A percentile compares a stretch with the other conserved stretches of the same genome.
These are phyloP conservation scores for Caenorhabditis briggsae DNA, from an alignment of 1,140 invertebrate genomes.

Conservation along the genomic window DNA sequence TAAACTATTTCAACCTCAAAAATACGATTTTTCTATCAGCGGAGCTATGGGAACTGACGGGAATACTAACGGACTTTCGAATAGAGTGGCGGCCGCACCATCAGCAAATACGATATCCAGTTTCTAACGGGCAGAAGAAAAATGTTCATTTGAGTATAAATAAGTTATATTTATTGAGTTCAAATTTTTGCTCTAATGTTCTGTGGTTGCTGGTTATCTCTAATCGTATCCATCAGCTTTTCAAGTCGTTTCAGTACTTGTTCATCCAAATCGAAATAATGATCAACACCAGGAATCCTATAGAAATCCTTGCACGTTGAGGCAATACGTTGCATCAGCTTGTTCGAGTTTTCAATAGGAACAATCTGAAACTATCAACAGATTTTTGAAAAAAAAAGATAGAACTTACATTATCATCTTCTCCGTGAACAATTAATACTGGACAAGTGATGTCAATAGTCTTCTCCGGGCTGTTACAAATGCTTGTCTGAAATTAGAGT, in stretches of 20 bases:
- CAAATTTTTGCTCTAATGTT: not conserved
- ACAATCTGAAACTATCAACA: not conserved
- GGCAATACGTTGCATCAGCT: not conserved
- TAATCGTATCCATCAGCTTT: slow-evolving; percentile 9
- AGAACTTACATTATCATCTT: slow-evolving; percentile 16
- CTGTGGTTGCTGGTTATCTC: not conserved
- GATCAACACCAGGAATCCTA: slow-evolving; percentile 22
- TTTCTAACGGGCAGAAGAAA: not conserved
- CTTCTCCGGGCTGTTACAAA: not conserved
- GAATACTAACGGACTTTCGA: not conserved
- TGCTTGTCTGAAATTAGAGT: not conserved
- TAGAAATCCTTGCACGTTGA: slow-evolving; percentile 7
- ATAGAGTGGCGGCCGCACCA: not conserved
- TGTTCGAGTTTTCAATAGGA: not conserved
- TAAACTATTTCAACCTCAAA: not conserved
- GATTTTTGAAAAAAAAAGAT: not conserved
- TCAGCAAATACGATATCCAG: not conserved
- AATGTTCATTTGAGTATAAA: no score
- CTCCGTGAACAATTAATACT: slow-evolving; percentile 15
- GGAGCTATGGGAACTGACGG: slow-evolving; percentile 11
- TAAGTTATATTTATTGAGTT: not conserved
- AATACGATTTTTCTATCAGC: slow-evolving; percentile 4
- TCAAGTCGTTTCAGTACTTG: slow-evolving; percentile 5
- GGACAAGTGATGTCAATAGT: slow-evolving; percentile 4
- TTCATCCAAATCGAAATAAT: slow-evolving; percentile 31